Base-by-base conservation (phyloP, 2,113 vertebrate genomes). In the Rousettus leschenaultii region DNA sequence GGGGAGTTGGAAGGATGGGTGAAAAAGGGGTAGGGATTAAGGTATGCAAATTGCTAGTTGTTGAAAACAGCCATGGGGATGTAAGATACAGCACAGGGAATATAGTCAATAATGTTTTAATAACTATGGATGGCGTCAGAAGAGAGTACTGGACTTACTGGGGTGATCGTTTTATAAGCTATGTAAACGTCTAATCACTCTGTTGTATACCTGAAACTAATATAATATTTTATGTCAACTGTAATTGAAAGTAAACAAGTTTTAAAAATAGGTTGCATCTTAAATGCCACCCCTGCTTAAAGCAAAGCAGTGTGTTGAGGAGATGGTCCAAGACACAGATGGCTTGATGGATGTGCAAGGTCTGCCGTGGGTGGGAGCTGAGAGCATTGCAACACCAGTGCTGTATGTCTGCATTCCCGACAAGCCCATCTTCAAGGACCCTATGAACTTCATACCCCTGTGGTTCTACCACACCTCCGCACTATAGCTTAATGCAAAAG, bases 321-420 rank as follows among this genome's bases (percentile, higher is more conserved):
- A 59, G 35, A 77, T 8, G n/a, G 9, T 38, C 68, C 28, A 30
- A 24, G 80, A 75, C 30, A 74, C 24, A 83, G 30, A 35, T 33
- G 45, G 24, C 26, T 79, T 4, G 40, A 57, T 33, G 74, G n/a
- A 38, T 43, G 45, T 40, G 15, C 53, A 57, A 57, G 21, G 19
- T 43, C 66, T 68, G 33, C 30, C 7, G 2, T 0, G 2, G 18
- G 13, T 0, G 28, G n/a, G 16, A 38, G 33, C 35, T 18, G 14
- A 14, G 85, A 57, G 6, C 12, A 0, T 19, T 26, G n/a, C 21
- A 30, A 21, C 11, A 3, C 16, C 7, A 18, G 5, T 0, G 3
- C 12, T 6, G 0, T 5, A 1, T 0, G 3, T 48, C 30, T 61
- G 13, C 43, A 40, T 15, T 12, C 45, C 15, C 11, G 66, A 33